phyloP scores from a whole-genome alignment of 2,888 invertebrate genomes.

The Apodemia hepburni region DNA sequence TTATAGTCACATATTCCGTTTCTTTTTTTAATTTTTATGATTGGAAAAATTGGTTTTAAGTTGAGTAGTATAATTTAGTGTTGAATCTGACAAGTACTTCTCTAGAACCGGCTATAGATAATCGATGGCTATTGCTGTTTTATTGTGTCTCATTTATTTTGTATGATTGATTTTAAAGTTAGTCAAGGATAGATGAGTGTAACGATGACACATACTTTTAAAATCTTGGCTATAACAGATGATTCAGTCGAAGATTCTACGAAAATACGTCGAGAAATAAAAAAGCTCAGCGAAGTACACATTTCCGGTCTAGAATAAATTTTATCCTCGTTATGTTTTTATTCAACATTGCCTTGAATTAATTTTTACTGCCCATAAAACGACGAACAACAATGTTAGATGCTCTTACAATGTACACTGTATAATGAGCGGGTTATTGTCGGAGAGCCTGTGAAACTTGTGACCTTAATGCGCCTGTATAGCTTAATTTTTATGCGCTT shows the following conservation, averaged over 20 bases:
- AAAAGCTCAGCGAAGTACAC: background rate
- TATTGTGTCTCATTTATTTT: too few relatives aligned
- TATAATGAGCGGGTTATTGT: slow-evolving; percentile 2
- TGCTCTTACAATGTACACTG: slow-evolving; percentile 10
- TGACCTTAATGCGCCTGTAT: background rate
- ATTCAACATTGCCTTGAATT: slow-evolving; percentile 6
- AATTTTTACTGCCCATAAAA: slow-evolving; percentile 3
- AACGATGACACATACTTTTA: background rate
- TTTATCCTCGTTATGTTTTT: slow-evolving; percentile 12
- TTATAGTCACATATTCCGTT: too few relatives aligned
- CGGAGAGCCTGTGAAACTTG: slow-evolving; percentile 2
- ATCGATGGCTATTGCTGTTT: too few relatives aligned
- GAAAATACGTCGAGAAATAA: slow-evolving; percentile 5
- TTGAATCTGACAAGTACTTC: too few relatives aligned
- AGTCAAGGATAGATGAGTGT: background rate
- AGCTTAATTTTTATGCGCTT: background rate
- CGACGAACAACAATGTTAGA: background rate
- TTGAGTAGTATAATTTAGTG: too few relatives aligned
- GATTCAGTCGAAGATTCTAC: slow-evolving; percentile 5
- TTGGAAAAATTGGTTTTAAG: too few relatives aligned
- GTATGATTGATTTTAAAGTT: background rate
- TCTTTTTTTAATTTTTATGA: too few relatives aligned
- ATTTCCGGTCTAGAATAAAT: slow-evolving; percentile 7
- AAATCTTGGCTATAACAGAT: background rate
- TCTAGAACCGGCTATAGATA: too few relatives aligned